Evolutionary conservation across 2,888 invertebrate species (phyloP).

Genomic region (Gari tellinella): DNA sequence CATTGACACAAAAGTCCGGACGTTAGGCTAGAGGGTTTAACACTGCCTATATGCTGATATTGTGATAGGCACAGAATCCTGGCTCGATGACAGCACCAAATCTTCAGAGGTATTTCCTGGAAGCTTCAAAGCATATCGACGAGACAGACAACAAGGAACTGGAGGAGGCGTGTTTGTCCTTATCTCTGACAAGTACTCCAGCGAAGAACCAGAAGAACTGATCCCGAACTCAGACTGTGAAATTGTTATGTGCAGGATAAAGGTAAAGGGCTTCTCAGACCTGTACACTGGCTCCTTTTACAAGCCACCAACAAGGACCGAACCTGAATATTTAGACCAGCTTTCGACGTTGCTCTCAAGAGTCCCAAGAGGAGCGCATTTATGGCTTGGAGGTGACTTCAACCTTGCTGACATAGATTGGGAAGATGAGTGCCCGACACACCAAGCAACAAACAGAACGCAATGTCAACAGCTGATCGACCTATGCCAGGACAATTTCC

Average conservation of each 20-base stretch:
- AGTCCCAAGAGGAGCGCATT: conserved; percentile 8
- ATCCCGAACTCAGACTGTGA: conserved; percentile 12
- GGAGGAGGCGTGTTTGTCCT: conserved; percentile 30
- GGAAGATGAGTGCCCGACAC: conserved; percentile 3
- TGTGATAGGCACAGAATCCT: too few species aligned
- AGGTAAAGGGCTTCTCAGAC: conserved; percentile 23
- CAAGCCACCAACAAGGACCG: conserved; percentile 29
- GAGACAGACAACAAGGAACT: conserved; percentile 20
- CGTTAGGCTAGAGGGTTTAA: too few species aligned
- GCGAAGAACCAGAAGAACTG: conserved; percentile 32
- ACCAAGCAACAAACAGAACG: neutral
- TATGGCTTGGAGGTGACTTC: conserved; percentile 25
- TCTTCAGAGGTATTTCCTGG: neutral
- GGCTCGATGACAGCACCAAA: neutral
- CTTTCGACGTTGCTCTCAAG: conserved; percentile 1
- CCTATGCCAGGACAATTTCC: conserved; percentile 15
- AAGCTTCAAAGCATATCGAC: conserved; percentile 26
- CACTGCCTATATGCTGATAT: too few species aligned
- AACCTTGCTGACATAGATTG: conserved; percentile 25
- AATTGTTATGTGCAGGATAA: conserved; percentile 30
- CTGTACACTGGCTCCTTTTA: conserved; percentile 34
- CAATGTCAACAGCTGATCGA: conserved; percentile 23
- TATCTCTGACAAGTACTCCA: conserved; percentile 12
- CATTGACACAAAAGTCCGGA: too few species aligned
- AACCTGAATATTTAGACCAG: conserved; percentile 5